A percentile compares a stretch with the other conserved stretches of the same genome.
Conservation (phyloP, 2,888 invertebrate species). For the Pyrrhosoma nymphula region DNA sequence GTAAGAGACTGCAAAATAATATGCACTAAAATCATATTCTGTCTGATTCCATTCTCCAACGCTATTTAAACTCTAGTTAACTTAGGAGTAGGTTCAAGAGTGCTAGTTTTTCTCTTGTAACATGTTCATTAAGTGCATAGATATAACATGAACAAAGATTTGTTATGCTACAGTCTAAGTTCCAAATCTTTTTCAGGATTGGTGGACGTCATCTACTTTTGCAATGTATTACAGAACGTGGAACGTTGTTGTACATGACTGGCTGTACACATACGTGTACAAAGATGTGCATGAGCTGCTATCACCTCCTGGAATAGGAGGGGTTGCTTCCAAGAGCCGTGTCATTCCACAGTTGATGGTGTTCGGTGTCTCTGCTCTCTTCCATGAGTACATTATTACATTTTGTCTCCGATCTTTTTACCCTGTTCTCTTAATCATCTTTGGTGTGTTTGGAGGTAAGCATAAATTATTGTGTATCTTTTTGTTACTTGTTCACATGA, state of each 20-base stretch:
- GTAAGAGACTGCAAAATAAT: too few species aligned
- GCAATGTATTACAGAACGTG: conserved; percentile 93
- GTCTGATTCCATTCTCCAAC: too few species aligned
- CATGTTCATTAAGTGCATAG: too few species aligned
- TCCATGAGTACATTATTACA: conserved; percentile 92
- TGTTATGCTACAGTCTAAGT: too few species aligned
- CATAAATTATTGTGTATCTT: background rate
- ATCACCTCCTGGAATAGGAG: conserved; percentile 74
- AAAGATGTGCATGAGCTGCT: conserved; percentile 76
- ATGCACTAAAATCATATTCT: too few species aligned
- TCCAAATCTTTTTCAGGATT: conserved; percentile 83
- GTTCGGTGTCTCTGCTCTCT: conserved; percentile 89
- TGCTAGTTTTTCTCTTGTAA: too few species aligned
- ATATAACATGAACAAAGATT: too few species aligned
- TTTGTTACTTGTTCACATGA: background rate
- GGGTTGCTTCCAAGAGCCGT: conserved; percentile 75
- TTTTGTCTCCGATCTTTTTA: conserved; percentile 92
- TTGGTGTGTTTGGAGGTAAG: conserved; percentile 84
- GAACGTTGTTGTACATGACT: conserved; percentile 97
- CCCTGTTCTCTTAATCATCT: conserved; percentile 90
- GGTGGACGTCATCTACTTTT: conserved; percentile 96
- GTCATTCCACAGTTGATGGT: conserved; percentile 82
- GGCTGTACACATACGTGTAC: conserved; percentile 94
- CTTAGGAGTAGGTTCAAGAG: too few species aligned
- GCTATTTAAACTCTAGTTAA: too few species aligned